Evolutionary conservation across 2,113 vertebrate species (phyloP).

Genomic region (Mastomys coucha): DNA sequence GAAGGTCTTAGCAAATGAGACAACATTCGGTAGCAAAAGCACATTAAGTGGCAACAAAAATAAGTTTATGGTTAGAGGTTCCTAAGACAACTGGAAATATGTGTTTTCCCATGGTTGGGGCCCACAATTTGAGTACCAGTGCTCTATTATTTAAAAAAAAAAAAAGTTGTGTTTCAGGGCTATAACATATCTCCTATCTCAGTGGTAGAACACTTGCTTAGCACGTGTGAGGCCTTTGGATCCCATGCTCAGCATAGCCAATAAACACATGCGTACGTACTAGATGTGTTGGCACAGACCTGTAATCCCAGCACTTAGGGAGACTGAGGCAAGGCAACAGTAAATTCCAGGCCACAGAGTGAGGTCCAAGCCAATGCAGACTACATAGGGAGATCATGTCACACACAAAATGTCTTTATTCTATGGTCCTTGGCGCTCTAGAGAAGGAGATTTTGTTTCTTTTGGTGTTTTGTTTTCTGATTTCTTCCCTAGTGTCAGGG

Average conservation of each 20-base stretch:
- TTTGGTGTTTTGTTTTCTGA: background rate
- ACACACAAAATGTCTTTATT: background rate
- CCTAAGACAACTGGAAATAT: background rate
- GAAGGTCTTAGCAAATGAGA: background rate
- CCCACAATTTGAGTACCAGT: background rate
- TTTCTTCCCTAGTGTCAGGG: background rate
- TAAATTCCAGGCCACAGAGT: background rate
- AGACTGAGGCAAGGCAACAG: background rate
- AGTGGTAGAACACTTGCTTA: background rate
- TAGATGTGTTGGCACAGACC: background rate
- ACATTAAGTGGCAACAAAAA: background rate
- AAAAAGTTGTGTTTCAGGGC: background rate
- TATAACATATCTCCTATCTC: background rate
- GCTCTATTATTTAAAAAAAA: background rate
- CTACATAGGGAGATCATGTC: background rate
- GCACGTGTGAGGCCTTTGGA: background rate
- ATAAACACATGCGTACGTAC: too few relatives aligned
- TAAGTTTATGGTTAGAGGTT: too few relatives aligned
- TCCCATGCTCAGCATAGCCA: background rate
- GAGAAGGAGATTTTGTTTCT: background rate
- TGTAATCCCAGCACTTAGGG: background rate
- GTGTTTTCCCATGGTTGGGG: background rate
- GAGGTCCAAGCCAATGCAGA: background rate
- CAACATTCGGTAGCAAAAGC: background rate
- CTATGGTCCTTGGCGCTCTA: background rate